Conservation (phyloP, 2,797 vertebrate genomes). For the Hydrophis major region DNA sequence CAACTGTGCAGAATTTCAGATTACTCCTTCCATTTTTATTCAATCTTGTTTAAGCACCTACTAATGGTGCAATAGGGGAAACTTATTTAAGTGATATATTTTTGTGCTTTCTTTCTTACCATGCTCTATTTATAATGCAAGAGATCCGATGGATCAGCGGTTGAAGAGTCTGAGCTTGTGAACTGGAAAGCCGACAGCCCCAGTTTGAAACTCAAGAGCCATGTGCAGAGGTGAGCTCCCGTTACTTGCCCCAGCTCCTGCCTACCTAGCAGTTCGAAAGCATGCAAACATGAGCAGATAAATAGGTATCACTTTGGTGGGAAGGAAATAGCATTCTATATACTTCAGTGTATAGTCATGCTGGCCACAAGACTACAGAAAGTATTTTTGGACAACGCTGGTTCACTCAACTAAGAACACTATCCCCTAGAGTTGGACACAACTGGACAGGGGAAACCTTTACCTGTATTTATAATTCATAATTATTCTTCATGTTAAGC, state of each 20-base stretch:
- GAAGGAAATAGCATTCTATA: not conserved
- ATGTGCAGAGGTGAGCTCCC: not conserved
- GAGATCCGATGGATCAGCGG: fast-evolving
- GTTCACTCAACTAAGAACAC: not conserved
- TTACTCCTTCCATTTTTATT: not conserved
- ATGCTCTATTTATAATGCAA: not conserved
- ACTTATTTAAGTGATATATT: not conserved
- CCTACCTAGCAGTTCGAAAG: not conserved
- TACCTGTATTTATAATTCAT: not conserved
- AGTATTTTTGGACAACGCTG: not conserved
- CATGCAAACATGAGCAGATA: not conserved
- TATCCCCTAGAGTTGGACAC: not conserved
- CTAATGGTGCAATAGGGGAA: not conserved
- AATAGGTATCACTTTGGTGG: not conserved
- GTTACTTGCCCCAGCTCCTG: not conserved
- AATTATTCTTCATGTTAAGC: not conserved
- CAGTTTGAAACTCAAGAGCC: not conserved
- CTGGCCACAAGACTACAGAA: not conserved
- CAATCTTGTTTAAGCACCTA: not conserved
- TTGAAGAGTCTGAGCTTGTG: not conserved
- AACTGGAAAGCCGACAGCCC: not conserved
- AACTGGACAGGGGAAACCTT: not conserved
- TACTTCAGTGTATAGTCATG: not conserved
- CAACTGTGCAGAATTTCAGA: not conserved
- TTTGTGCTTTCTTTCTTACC: not conserved